These are phyloP conservation scores for Zaprionus capensis DNA, from an alignment of 1,140 invertebrate species.

Conservation along the genomic window DNA sequence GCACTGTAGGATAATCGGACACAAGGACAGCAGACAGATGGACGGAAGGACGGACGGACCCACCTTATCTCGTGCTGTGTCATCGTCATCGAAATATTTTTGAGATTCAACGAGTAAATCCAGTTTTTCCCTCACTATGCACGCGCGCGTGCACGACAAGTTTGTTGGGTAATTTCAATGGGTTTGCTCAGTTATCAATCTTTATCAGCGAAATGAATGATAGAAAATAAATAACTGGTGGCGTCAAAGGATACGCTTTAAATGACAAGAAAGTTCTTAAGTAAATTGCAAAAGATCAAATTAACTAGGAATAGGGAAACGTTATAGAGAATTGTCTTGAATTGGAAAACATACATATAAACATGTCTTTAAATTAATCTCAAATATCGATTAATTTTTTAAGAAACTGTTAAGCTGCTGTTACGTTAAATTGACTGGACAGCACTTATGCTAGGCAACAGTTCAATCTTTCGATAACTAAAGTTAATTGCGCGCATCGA, in stretches of 20 bases:
- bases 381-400: no score
- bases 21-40: slow-evolving; percentile 11
- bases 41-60: background rate
- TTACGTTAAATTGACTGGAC: background rate
- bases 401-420: background rate
- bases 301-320: no score
- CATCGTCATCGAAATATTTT: slow-evolving; percentile 58
- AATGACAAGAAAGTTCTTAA: background rate
- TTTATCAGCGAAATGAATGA: slow-evolving; percentile 62
- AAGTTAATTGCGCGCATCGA: background rate
- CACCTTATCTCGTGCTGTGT: slow-evolving; percentile 28
- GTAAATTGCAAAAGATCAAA: no score
- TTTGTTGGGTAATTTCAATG: slow-evolving; percentile 24
- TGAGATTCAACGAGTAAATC: slow-evolving; percentile 27
- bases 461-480: background rate
- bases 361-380: no score
- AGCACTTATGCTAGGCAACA: background rate
- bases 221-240: slow-evolving; percentile 13
- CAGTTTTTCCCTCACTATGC: slow-evolving; percentile 26
- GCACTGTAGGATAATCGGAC: slow-evolving; percentile 37
- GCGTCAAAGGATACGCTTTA: slow-evolving; percentile 21
- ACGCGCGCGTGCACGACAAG: slow-evolving; percentile 25
- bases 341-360: no score
- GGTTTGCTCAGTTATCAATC: slow-evolving; percentile 57
- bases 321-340: no score